Evolutionary conservation across 2,113 vertebrate species (phyloP), one percentile per base, ranked within the genome.

Genomic region (Rhinoderma darwinii): DNA sequence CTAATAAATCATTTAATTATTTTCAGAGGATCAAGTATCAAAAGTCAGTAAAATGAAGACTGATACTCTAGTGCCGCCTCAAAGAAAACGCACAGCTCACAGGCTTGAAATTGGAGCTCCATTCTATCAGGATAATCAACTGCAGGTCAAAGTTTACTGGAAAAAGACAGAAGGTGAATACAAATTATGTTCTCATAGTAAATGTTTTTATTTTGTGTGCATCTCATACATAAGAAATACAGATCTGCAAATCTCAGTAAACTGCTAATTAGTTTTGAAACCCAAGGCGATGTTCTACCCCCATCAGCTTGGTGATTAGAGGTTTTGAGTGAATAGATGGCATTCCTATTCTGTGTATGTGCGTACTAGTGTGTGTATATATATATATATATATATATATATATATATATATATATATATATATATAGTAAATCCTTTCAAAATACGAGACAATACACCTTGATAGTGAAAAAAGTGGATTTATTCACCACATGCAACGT

Each of bases 101-200:
- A 94, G 95, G 35, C 93, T 98, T 43, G 97, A 98, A 92, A 92
- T 98, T 4, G 97, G 98, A 79, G 92, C 94, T 2, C 97, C 97
- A 5, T 98, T 97, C 92, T 98, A 96, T 91, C 96, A 97, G 87
- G 96, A 99, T 77, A 93, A 92, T 91, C 96, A 96, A 75, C 96
- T 99, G 82, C 98, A 99, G 89, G 95, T 96, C 89, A 97, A 97
- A 86, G 93, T 98, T 73, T 98, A 98, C 93, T 99, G 97, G 98
- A 99, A 98, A 89, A 97, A 96, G 89, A 93, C 94, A 0, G 94
- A 94, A 95, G 97, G 98, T 99, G 91, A 63, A 88, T 18, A 68
- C 35, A 25, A 47, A 78, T 41, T 50, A 20, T 66, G 37, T 75
- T 85, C 61, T 68, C 18, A 6, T 47, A 68, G 15, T 78, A 9